Evolutionary conservation across 53 echinoderm and acorn worm species (phyloP), one percentile per base, ranked within the genome.

Genomic region (Actinopyga echinites): DNA sequence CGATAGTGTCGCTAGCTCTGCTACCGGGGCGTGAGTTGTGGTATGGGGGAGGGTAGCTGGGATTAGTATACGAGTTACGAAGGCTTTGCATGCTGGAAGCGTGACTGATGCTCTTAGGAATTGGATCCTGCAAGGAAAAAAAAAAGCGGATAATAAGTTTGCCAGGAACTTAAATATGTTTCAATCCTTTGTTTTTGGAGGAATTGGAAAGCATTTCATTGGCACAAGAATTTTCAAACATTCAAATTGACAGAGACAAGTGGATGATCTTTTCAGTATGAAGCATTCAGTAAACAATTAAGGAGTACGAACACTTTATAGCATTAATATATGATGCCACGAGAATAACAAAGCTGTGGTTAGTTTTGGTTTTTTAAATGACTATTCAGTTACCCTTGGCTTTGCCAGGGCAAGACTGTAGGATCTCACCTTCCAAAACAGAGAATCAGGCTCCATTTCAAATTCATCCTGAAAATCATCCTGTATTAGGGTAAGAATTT

Each of bases 41-140:
- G 64, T 82, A 79, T 25, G 87, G 87, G 11, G 85, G 85, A 44
- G 73, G 83, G 88, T 91, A 93, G 75, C 84, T 86, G 43, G 93
- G 96, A 84, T 96, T 93, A 87, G 75, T 79, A 63, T 89, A 96
- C 32, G 90, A 85, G 60, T 99, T 94, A 68, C 80, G 84, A 0
- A 99, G 85, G 75, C 99, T 94, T 83, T 85, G 92, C 89, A 94
- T 88, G 85, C 94, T 99, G 74, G 83, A 91, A 30, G 90, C 88
- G 1, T 90, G 85, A 57, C 99, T 99, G 87, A 93, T 90, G 22
- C 89, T 87, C 25, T 99, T 92, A 3, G 99, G 99, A 0, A 99
- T 94, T 6, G 99, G 99, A 74, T 99, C 99, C 94, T 99, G 77
- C 0, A 62, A 38, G 26, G 38, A 74, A 4, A 86, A 56, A 85